Evolutionary conservation across 2,113 vertebrate species (phyloP).

Genomic region (Eulemur macaco): DNA sequence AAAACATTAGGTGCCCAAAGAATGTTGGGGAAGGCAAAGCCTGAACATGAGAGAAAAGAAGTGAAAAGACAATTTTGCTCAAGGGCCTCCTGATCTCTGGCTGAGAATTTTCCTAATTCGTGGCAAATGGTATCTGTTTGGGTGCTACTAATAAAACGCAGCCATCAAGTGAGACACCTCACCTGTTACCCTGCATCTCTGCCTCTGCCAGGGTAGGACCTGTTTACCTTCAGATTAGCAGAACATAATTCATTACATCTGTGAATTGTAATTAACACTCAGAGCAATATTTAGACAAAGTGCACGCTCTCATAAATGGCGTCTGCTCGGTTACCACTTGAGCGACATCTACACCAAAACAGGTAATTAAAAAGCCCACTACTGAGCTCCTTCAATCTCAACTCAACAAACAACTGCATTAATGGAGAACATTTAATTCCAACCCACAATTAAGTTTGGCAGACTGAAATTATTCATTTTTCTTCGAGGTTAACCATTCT

Average conservation of each 20-base stretch:
- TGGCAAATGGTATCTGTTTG: not conserved
- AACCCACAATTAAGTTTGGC: conserved; percentile 80
- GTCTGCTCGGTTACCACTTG: conserved; percentile 67
- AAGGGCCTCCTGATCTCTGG: not conserved
- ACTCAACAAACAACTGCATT: conserved; percentile 73
- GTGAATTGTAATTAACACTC: conserved; percentile 66
- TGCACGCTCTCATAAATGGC: conserved; percentile 55
- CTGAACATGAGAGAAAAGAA: not conserved
- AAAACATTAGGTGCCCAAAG: not conserved
- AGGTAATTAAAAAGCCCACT: conserved; percentile 77
- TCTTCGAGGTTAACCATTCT: conserved; percentile 62
- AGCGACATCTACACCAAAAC: conserved; percentile 62
- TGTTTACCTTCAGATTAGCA: conserved; percentile 59
- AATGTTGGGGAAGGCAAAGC: not conserved
- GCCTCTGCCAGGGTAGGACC: not conserved
- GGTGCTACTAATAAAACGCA: not conserved
- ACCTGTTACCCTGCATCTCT: not conserved
- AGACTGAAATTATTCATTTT: conserved; percentile 75
- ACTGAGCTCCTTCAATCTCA: conserved; percentile 73
- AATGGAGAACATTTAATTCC: conserved; percentile 75
- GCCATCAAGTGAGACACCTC: not conserved
- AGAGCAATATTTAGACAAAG: conserved; percentile 77
- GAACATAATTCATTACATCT: conserved; percentile 54
- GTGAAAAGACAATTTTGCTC: not conserved
- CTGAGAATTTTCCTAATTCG: not conserved